These are phyloP conservation scores for Neomonachus schauinslandi DNA, from an alignment of 2,113 vertebrate species.

Conservation along the genomic window DNA sequence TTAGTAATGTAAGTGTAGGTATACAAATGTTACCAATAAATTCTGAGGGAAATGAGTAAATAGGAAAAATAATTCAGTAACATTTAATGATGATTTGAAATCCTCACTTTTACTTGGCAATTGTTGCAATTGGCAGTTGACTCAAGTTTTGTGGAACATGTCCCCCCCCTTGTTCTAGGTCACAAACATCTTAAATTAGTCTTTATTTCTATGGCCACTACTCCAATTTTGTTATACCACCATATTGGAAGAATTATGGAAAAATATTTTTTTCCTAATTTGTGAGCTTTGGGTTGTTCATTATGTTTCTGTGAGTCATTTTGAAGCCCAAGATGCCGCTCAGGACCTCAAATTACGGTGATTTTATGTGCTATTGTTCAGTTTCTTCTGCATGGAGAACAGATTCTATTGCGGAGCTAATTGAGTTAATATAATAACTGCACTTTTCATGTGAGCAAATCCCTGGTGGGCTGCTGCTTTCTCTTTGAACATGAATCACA, in stretches of 20 bases:
- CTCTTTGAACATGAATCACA: constrained; percentile 75
- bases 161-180: neutral
- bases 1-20: neutral
- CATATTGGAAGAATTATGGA: neutral
- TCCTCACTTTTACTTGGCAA: neutral
- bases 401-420: constrained; percentile 48
- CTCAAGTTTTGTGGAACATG: neutral
- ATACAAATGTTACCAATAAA: neutral
- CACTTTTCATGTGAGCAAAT: constrained; percentile 55
- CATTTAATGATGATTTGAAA: constrained; percentile 8
- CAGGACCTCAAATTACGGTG: constrained; percentile 8
- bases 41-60: constrained; percentile 11
- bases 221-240: neutral
- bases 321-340: constrained; percentile 16
- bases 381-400: constrained; percentile 23
- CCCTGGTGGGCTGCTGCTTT: constrained; percentile 63
- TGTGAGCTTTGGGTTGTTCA: constrained; percentile 13
- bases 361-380: constrained; percentile 37
- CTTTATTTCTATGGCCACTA: constrained; percentile 5
- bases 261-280: constrained; percentile 46
- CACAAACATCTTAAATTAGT: neutral
- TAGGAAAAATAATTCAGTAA: constrained; percentile 20
- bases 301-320: constrained; percentile 66
- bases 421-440: constrained; percentile 78
- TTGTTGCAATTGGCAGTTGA: neutral